Evolutionary conservation across 2,797 vertebrate genomes (phyloP).

Genomic region (Nasua narica): DNA sequence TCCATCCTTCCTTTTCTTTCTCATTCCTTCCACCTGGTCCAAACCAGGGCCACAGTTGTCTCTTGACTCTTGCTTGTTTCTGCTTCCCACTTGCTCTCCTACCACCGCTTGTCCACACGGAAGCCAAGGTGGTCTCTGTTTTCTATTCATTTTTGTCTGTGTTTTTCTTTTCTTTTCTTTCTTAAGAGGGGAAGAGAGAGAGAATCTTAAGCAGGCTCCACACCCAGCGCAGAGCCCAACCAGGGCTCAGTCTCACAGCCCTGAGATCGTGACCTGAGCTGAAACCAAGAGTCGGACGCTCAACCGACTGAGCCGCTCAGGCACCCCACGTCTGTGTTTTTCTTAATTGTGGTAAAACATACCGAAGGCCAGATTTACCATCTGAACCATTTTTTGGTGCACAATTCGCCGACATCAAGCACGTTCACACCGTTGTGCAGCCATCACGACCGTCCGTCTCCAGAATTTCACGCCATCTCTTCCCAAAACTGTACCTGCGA

Average conservation of each 20-base stretch:
- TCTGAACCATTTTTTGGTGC: background rate
- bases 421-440: background rate
- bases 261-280: background rate
- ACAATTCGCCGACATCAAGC: background rate
- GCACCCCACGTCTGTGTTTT: background rate
- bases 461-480: background rate
- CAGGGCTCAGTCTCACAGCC: background rate
- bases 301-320: background rate
- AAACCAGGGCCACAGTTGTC: too few relatives aligned
- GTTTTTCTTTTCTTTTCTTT: background rate
- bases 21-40: background rate
- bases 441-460: background rate
- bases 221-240: background rate
- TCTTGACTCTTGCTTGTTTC: background rate
- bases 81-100: background rate
- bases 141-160: background rate
- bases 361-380: background rate
- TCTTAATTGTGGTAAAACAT: background rate
- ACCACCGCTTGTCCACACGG: background rate
- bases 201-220: background rate
- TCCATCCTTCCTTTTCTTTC: background rate
- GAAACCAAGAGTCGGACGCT: background rate
- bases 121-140: background rate
- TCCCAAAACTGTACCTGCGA: background rate
- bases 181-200: background rate